Conservation (phyloP, 2,113 vertebrate species). For the Ariopsis seemanni region DNA sequence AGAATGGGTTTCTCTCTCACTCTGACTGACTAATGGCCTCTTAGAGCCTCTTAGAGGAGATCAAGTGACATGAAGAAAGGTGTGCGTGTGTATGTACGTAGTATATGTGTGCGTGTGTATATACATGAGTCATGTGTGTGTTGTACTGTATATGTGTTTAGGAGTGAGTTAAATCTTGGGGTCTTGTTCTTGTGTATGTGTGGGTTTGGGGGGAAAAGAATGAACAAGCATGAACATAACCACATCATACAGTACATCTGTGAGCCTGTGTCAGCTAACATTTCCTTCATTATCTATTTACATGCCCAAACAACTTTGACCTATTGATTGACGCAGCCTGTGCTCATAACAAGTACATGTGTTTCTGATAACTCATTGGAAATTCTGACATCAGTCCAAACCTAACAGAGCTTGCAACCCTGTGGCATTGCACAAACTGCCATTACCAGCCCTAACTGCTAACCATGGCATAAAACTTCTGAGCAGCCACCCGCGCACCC, state of each 20-base stretch:
- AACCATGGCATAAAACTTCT: constrained; percentile 44
- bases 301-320: constrained; percentile 9
- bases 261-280: neutral
- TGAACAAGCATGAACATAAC: neutral
- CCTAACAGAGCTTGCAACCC: constrained; percentile 53
- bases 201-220: neutral
- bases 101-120: constrained; percentile 12
- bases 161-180: neutral
- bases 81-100: constrained; percentile 1
- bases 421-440: constrained; percentile 19
- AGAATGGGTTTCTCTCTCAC: constrained; percentile 42
- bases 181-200: neutral
- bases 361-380: constrained; percentile 43
- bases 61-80: constrained; percentile 41
- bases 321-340: constrained; percentile 6
- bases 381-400: constrained; percentile 41
- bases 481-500: constrained; percentile 31
- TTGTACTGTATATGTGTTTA: neutral
- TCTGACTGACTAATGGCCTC: constrained; percentile 50
- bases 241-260: neutral
- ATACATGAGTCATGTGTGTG: constrained; percentile 19
- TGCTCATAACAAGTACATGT: constrained; percentile 19
- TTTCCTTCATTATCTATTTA: constrained; percentile 11
- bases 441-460: constrained; percentile 26
- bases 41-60: constrained; percentile 46